A percentile compares a stretch with the other conserved stretches of the same genome.
Evolutionary conservation across 2,113 vertebrate genomes (phyloP).

Genomic region (Tachysurus vachellii): DNA sequence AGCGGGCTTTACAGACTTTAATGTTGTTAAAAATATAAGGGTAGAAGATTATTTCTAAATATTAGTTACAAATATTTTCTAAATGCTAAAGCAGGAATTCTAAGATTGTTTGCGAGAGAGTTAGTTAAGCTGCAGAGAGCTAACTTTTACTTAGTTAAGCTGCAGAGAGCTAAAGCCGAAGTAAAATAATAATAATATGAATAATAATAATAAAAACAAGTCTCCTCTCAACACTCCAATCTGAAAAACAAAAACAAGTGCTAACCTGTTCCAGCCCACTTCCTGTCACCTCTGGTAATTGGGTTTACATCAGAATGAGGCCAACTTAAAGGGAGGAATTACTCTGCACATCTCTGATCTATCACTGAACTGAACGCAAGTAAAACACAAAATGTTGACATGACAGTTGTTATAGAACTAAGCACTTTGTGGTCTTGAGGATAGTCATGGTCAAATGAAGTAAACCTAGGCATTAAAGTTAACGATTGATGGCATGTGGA

Average conservation of each 20-base stretch:
- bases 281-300: slow-evolving; percentile 62
- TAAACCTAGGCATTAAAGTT: neutral
- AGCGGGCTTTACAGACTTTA: neutral
- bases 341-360: slow-evolving; percentile 37
- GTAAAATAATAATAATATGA: neutral
- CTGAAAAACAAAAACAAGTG: slow-evolving; percentile 61
- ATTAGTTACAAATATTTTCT: neutral
- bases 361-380: slow-evolving; percentile 14
- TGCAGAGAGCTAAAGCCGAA: slow-evolving; percentile 19
- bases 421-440: neutral
- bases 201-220: neutral
- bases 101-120: neutral
- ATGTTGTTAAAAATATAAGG: neutral
- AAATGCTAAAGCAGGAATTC: neutral
- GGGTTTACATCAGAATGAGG: slow-evolving; percentile 63
- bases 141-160: neutral
- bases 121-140: neutral
- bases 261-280: slow-evolving; percentile 66
- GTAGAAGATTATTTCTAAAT: neutral
- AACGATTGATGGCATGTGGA: neutral
- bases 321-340: slow-evolving; percentile 35
- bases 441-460: neutral
- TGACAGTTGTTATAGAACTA: neutral
- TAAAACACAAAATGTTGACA: neutral
- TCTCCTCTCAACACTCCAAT: slow-evolving; percentile 50